Evolutionary conservation across 1,140 invertebrate genomes (phyloP).

Genomic region (Euschistus heros): DNA sequence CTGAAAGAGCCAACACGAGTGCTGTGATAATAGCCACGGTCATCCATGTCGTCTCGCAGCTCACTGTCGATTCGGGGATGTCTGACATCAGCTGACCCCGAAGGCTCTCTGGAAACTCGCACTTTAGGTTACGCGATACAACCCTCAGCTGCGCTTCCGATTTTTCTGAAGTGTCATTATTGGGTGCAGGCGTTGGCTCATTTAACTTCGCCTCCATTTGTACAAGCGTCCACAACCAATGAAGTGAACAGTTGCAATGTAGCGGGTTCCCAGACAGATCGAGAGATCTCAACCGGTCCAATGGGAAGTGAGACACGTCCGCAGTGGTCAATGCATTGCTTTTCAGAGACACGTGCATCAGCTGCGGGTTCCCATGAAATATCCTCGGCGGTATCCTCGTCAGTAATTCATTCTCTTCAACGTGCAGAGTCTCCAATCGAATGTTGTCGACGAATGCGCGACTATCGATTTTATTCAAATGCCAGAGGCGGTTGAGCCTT

Average conservation of each 20-base stretch:
- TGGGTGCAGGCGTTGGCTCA: conserved; percentile 41
- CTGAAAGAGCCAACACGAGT: conserved; percentile 41
- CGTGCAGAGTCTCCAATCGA: conserved; percentile 60
- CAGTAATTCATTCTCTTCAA: conserved; percentile 64
- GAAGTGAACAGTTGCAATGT: conserved; percentile 73
- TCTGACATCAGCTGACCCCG: conserved; percentile 39
- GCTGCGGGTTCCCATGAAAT: conserved; percentile 62
- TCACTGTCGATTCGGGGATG: conserved; percentile 46
- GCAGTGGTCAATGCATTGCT: conserved; percentile 58
- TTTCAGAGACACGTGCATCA: conserved; percentile 58
- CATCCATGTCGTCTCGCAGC: conserved; percentile 48
- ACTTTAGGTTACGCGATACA: conserved; percentile 36
- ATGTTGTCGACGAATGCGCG: conserved; percentile 74
- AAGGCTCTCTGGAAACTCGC: conserved; percentile 42
- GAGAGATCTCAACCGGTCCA: conserved; percentile 57
- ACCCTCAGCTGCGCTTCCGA: conserved; percentile 21
- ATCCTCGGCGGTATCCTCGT: conserved; percentile 54
- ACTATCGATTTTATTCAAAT: conserved; percentile 32
- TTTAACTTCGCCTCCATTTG: conserved; percentile 32
- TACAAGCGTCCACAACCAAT: conserved; percentile 71
- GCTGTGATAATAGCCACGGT: conserved; percentile 44
- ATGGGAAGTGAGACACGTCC: conserved; percentile 65
- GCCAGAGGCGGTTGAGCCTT: conserved; percentile 46
- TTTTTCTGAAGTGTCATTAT: conserved; percentile 32
- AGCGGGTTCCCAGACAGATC: conserved; percentile 70